Conservation (phyloP, 2,113 vertebrate genomes). For the Apeltes quadracus region DNA sequence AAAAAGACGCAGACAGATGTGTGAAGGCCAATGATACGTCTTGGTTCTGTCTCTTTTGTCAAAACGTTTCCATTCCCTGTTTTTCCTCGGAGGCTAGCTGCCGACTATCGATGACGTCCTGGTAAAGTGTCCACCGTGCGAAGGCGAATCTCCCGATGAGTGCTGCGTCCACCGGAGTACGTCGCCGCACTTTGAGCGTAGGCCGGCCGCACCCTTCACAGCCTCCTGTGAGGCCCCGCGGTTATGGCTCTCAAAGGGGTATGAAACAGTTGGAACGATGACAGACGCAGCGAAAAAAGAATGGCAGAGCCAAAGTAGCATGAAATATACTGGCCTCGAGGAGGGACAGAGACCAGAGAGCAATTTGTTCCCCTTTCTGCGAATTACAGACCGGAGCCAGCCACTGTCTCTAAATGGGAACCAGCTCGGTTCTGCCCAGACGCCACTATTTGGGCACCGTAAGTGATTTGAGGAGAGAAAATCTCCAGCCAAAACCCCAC, state of each 20-base stretch:
- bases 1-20: constrained; percentile 9
- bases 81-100: not conserved
- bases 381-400: constrained; percentile 73
- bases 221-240: constrained; percentile 10
- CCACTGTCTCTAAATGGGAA: constrained; percentile 71
- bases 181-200: not conserved
- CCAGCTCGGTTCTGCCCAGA: constrained; percentile 69
- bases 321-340: constrained; percentile 67
- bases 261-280: constrained; percentile 68
- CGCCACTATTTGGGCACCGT: constrained; percentile 63
- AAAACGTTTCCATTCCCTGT: not conserved
- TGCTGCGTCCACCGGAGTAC: constrained; percentile 12
- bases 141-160: constrained; percentile 45
- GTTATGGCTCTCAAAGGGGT: constrained; percentile 63
- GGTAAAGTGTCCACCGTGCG: constrained; percentile 18
- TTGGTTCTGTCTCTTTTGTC: not conserved
- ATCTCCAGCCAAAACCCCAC: constrained; percentile 62
- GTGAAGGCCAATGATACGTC: not conserved
- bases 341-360: constrained; percentile 70
- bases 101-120: constrained; percentile 18
- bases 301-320: constrained; percentile 55
- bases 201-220: constrained; percentile 11
- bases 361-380: constrained; percentile 70
- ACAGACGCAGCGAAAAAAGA: constrained; percentile 62
- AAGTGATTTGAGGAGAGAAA: constrained; percentile 62